Percentiles rank a stretch among this genome's conserved stretches.
Evolutionary conservation across 2,113 vertebrate genomes (phyloP).

Genomic region (Sceloporus tristichus): DNA sequence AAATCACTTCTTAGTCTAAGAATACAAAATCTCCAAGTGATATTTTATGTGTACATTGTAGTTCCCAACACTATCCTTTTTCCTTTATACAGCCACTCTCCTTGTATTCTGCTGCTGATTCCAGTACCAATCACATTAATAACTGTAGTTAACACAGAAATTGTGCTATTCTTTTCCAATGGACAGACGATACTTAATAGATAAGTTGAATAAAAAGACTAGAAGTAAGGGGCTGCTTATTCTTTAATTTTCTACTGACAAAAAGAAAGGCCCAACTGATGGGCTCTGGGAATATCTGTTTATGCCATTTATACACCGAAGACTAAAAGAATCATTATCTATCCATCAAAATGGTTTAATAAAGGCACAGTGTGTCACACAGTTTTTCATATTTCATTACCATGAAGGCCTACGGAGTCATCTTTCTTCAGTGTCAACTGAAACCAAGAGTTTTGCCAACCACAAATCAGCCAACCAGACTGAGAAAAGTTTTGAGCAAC

Average conservation of each 20-base stretch:
- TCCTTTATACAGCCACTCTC: not conserved
- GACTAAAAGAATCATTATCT: not conserved
- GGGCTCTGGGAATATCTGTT: not conserved
- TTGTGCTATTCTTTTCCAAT: not conserved
- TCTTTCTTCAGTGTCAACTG: not conserved
- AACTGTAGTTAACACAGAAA: not conserved
- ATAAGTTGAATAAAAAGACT: not conserved
- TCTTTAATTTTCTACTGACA: not conserved
- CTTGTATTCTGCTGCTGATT: not conserved
- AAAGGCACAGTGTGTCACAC: not conserved
- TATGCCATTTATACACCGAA: not conserved
- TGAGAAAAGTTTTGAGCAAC: not conserved
- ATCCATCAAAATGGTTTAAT: not conserved
- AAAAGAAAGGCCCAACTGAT: not conserved
- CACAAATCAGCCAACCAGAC: not conserved
- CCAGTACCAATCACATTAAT: not conserved
- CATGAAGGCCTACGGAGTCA: not conserved
- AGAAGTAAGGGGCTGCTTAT: not conserved
- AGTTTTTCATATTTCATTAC: not conserved
- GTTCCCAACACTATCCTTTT: not conserved
- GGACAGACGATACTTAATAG: not conserved
- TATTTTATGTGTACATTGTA: not conserved
- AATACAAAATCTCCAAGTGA: too few species aligned
- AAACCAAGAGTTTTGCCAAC: not conserved
- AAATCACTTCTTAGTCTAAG: too few species aligned